Conservation (phyloP, 2,113 vertebrate genomes). For the Serinus canaria region DNA sequence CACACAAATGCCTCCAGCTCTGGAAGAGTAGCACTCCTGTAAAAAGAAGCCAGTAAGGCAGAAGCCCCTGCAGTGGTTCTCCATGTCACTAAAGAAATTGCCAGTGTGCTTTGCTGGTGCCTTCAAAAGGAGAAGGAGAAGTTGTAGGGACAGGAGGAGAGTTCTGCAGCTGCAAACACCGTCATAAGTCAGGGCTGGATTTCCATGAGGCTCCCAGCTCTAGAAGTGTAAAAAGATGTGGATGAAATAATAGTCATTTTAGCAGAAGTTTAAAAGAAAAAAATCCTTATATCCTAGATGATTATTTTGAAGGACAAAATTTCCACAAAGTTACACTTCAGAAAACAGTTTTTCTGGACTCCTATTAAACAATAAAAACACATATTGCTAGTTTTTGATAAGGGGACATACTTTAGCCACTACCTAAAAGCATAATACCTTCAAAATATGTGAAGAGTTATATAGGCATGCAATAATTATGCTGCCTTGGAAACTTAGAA, state of each 20-base stretch:
- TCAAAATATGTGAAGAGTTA: neutral
- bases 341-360: neutral
- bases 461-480: neutral
- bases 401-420: neutral
- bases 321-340: neutral
- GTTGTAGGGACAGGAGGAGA: neutral
- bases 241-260: neutral
- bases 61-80: neutral
- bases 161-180: rapidly evolving
- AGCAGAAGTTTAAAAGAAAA: neutral
- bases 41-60: neutral
- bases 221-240: neutral
- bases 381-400: neutral
- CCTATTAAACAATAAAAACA: neutral
- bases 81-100: neutral
- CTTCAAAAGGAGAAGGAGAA: neutral
- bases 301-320: neutral
- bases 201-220: neutral
- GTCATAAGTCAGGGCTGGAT: neutral
- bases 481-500: neutral
- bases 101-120: neutral
- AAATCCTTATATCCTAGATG: neutral
- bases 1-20: neutral
- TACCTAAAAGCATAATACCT: neutral
- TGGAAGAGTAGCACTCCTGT: neutral